A percentile compares a stretch with the other conserved stretches of the same genome.
phyloP scores from a whole-genome alignment of 2,113 vertebrate species.

The Ageneiosus marmoratus region DNA sequence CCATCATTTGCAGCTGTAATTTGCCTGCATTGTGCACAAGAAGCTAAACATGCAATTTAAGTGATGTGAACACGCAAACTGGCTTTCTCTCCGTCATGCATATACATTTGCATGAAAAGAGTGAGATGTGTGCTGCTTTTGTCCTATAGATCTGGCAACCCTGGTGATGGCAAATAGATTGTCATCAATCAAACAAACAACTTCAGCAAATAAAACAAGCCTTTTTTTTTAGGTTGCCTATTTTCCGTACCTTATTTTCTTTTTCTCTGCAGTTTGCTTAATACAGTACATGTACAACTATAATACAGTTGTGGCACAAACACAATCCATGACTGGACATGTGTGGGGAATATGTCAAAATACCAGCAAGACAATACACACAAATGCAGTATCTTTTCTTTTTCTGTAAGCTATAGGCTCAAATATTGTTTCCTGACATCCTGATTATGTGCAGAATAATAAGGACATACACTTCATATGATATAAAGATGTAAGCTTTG shows the following conservation, averaged over 20 bases:
- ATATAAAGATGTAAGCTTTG: neutral
- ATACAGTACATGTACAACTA: neutral
- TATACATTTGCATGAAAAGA: neutral
- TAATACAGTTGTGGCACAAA: neutral
- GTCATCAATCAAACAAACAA: neutral
- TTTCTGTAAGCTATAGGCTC: neutral
- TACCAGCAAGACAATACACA: neutral
- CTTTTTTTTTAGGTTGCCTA: neutral
- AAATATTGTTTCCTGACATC: constrained; percentile 1
- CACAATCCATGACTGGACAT: neutral
- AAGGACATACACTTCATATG: too few species aligned
- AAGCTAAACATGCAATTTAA: neutral
- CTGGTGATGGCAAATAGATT: neutral
- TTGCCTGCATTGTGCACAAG: neutral
- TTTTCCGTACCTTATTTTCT: neutral
- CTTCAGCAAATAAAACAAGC: neutral
- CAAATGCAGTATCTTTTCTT: neutral
- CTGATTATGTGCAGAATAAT: neutral
- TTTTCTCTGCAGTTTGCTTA: neutral
- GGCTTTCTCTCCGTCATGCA: neutral
- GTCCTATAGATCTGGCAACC: neutral
- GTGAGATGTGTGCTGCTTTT: neutral
- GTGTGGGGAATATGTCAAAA: neutral
- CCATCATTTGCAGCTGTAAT: neutral
- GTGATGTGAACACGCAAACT: neutral